Conservation (phyloP, 1,140 invertebrate genomes). For the fruit fly (Drosophila melanogaster) region Release_6_plus_ISO1_MT NT_037436.4:2456501-2457000, state of each 20-base stretch:
- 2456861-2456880: constrained; percentile 65
- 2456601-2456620: no score
- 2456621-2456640: no score
- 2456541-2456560: no score
- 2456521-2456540: no score
- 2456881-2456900: constrained; percentile 75
- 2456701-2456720: constrained; percentile 68
- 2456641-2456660: no score
- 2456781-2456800: constrained; percentile 6
- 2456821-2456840: constrained; percentile 12
- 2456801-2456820: constrained; percentile 14
- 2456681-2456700: constrained; percentile 49
- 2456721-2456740: constrained; percentile 58
- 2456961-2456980: constrained; percentile 4
- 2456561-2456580: no score
- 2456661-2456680: constrained; percentile 65
- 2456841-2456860: constrained; percentile 39
- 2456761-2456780: constrained; percentile 48
- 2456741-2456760: constrained; percentile 56
- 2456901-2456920: constrained; percentile 81
- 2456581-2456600: no score
- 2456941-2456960: constrained; percentile 17
- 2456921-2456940: constrained; percentile 29
- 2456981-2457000: constrained; percentile 18
- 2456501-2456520: no score